phyloP scores from a whole-genome alignment of 2,113 vertebrate species.

The Thymallus thymallus region DNA sequence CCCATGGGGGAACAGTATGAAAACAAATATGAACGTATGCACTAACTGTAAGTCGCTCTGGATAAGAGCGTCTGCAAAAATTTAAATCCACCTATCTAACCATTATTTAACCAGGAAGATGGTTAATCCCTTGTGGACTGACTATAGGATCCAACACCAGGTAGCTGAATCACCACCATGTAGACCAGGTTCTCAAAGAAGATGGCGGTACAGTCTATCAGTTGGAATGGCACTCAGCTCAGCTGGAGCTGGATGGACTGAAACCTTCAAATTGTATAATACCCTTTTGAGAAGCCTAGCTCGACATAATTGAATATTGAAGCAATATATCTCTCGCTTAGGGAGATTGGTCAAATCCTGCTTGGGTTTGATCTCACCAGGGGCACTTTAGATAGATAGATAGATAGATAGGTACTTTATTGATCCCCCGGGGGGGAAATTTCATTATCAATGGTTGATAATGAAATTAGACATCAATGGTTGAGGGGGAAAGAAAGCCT shows the following conservation, averaged over 20 bases:
- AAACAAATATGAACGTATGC: too few relatives aligned
- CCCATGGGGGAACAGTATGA: too few relatives aligned
- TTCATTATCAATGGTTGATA: too few relatives aligned
- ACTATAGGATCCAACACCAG: too few relatives aligned
- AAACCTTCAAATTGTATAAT: neutral
- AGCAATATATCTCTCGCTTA: too few relatives aligned
- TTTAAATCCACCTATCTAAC: neutral
- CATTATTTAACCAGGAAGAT: too few relatives aligned
- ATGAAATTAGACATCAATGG: neutral
- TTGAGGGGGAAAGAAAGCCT: neutral
- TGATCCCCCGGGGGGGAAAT: too few relatives aligned
- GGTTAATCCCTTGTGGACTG: too few relatives aligned
- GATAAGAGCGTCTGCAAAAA: too few relatives aligned
- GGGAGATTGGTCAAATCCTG: neutral
- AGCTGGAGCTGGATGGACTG: neutral
- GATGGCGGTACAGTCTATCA: neutral
- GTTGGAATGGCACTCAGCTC: neutral
- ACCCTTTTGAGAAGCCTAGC: neutral
- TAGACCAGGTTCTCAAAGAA: neutral
- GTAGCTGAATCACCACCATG: neutral
- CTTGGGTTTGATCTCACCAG: neutral
- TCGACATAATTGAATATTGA: too few relatives aligned
- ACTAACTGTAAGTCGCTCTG: too few relatives aligned
- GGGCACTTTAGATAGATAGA: neutral
- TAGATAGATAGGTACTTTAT: too few relatives aligned